A percentile compares a stretch with the other conserved stretches of the same genome.
Evolutionary conservation across 37 sponge, comb jelly and placozoan species (phyloP).

Genomic region (Aphrocallistes beatrix): DNA sequence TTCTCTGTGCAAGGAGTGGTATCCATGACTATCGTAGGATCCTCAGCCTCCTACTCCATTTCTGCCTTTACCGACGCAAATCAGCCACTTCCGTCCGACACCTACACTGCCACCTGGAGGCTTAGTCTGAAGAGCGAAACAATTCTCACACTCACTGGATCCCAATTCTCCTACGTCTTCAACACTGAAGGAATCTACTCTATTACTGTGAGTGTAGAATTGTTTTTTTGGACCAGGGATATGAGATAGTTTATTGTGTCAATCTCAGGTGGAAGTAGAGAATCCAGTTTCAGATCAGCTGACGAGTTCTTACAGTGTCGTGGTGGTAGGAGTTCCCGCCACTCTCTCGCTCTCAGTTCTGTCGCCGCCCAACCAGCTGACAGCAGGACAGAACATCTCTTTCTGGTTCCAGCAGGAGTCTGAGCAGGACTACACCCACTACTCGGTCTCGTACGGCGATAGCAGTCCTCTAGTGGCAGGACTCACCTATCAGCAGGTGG

Average conservation of each 20-base stretch:
- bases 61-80: not conserved
- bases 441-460: not conserved
- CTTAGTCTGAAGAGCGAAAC: not conserved
- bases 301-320: too few species aligned
- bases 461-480: not conserved
- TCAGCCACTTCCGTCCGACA: not conserved
- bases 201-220: not conserved
- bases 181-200: not conserved
- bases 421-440: not conserved
- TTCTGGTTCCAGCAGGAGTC: not conserved
- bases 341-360: not conserved
- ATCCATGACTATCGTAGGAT: not conserved
- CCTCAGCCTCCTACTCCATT: not conserved
- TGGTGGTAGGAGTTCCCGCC: not conserved
- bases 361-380: not conserved
- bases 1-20: not conserved
- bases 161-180: not conserved
- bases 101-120: not conserved
- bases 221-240: not conserved
- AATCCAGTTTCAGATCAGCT: not conserved
- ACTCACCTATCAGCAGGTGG: not conserved
- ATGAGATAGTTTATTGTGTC: not conserved
- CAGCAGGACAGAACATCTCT: not conserved
- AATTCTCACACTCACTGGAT: not conserved
- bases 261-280: not conserved